Percentiles rank a stretch among this genome's conserved stretches.
phyloP scores from a whole-genome alignment of 2,797 vertebrate genomes.

The Denticeps clupeoides region DNA sequence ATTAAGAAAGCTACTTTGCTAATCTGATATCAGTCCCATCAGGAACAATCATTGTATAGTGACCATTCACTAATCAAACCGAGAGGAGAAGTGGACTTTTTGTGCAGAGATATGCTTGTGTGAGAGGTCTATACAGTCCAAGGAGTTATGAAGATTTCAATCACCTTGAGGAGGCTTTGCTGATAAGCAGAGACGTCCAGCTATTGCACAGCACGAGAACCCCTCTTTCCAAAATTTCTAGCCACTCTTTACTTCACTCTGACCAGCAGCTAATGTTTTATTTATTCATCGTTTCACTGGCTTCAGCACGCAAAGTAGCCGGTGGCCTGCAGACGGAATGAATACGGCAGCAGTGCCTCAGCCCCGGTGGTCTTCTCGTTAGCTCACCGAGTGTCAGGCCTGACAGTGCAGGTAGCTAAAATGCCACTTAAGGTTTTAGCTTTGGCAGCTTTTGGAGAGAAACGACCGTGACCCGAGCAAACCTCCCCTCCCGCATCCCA shows the following conservation, averaged over 20 bases:
- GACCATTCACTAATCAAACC: too few species aligned
- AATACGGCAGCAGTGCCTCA: slow-evolving; percentile 46
- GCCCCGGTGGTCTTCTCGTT: slow-evolving; percentile 62
- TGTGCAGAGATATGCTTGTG: too few species aligned
- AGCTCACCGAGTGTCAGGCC: slow-evolving; percentile 57
- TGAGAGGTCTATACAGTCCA: too few species aligned
- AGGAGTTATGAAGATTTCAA: too few species aligned
- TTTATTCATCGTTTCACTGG: neutral
- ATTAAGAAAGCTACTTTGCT: too few species aligned
- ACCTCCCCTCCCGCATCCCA: slow-evolving; percentile 58
- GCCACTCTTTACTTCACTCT: neutral
- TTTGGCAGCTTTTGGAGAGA: slow-evolving; percentile 60
- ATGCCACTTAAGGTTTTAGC: slow-evolving; percentile 69
- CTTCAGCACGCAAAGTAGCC: slow-evolving; percentile 38
- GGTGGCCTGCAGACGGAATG: slow-evolving; percentile 48
- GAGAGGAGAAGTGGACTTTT: too few species aligned
- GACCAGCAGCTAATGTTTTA: slow-evolving; percentile 17
- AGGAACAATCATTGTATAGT: too few species aligned
- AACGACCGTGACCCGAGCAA: slow-evolving; percentile 57
- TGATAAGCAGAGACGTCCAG: too few species aligned
- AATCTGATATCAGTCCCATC: too few species aligned
- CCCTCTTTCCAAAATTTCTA: neutral
- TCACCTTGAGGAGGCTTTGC: too few species aligned
- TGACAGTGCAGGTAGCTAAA: slow-evolving; percentile 68
- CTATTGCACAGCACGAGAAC: too few species aligned